Base-by-base conservation (phyloP, 2,888 invertebrate genomes). In the Cephonodes hylas region DNA sequence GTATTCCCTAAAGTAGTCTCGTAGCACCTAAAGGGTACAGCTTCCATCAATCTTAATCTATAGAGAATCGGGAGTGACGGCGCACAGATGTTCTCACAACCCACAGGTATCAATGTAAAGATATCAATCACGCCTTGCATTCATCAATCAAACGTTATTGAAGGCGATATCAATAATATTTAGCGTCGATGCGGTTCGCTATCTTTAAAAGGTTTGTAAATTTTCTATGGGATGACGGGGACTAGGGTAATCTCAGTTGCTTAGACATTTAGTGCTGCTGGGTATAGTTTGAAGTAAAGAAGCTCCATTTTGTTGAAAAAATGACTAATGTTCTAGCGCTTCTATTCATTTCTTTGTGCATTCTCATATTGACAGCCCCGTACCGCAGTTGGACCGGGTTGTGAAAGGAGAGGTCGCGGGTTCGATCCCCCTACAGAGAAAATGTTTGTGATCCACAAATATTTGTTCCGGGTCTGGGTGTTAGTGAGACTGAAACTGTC, bases 101-200 rank as follows among this genome's bases (percentile, higher is more conserved):
- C 48, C 53, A 8, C 31, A 53, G 18, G 27, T 18, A 31, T 53
- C 31, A 18, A 18, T 7, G 27, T 53, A 18, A 53, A 53, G 27
- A 31, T 68, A 66, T 53, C 53, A 31, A 31, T 53, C 53, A 20
- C 8, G 27, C 48, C 15, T 38, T 31, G 31, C 31, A 20, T n/a
- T 44, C 53, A 53, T 53, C 18, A 53, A 53, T 53, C 27, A 53
- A 31, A 8, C 4, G 10, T 31, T 18, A 53, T 27, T 31, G 27
- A 27, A 8, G 7, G 48, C 7, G 15, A 15, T n/a, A 31, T 53
- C 53, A 53, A 53, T 53, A 31, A 48, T 44, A 44, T 27, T 25
- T 2, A 25, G 48, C n/a, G 1, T 5, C 10, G 3, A 27, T 38
- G 38, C 38, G n/a, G 15, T 31, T 53, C 53, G 18, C 46, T 46